Conservation (phyloP, 2,888 invertebrate species). For the Aphodius sticticus region DNA sequence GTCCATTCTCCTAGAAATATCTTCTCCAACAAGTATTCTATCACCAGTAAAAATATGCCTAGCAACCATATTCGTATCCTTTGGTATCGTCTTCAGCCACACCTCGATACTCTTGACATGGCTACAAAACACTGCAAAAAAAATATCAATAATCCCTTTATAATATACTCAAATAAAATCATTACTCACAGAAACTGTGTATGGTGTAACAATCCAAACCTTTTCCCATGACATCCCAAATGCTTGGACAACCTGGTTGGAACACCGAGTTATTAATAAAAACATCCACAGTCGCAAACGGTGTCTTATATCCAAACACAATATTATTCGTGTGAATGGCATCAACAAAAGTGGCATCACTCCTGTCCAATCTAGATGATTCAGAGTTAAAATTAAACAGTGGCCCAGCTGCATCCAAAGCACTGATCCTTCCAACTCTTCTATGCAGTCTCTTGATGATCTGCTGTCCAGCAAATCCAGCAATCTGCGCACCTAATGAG, state of each 20-base stretch:
- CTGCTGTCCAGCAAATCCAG: slow-evolving; percentile 32
- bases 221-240: not conserved
- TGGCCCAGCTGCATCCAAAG: slow-evolving; percentile 36
- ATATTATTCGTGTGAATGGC: slow-evolving; percentile 34
- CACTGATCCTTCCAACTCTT: slow-evolving; percentile 30
- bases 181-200: slow-evolving; percentile 8
- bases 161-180: not conserved
- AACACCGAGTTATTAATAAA: slow-evolving; percentile 33
- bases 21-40: not conserved
- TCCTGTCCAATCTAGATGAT: slow-evolving; percentile 28
- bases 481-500: slow-evolving; percentile 36
- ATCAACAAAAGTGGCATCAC: slow-evolving; percentile 36
- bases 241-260: slow-evolving; percentile 30
- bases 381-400: slow-evolving; percentile 34
- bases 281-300: slow-evolving; percentile 31
- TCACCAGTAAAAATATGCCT: slow-evolving; percentile 16
- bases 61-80: not conserved
- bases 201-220: not conserved
- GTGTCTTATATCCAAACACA: slow-evolving; percentile 31
- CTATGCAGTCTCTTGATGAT: slow-evolving; percentile 18
- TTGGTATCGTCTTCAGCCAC: slow-evolving; percentile 6
- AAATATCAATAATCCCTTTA: not conserved
- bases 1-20: not conserved
- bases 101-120: slow-evolving; percentile 16
- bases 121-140: slow-evolving; percentile 17